A percentile compares a stretch with the other conserved stretches of the same genome.
phyloP scores from a whole-genome alignment of 2,113 vertebrate genomes.

The Carassius gibelio region DNA sequence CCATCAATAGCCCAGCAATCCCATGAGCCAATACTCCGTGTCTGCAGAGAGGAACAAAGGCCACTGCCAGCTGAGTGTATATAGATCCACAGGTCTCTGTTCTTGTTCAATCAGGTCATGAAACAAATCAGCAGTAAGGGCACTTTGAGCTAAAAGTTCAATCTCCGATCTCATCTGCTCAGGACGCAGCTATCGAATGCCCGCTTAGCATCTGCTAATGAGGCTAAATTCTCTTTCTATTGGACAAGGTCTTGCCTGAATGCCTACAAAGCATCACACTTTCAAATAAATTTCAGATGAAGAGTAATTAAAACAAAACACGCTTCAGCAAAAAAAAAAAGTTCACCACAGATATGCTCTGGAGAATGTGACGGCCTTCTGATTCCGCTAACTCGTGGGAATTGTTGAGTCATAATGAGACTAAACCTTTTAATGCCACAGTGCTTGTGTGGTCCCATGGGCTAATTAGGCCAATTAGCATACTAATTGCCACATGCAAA shows the following conservation, averaged over 20 bases:
- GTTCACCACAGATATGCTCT: conserved; percentile 12
- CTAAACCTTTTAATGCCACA: conserved; percentile 56
- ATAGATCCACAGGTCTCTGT: conserved; percentile 72
- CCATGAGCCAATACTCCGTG: conserved; percentile 52
- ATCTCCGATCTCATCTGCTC: conserved; percentile 64
- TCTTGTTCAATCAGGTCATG: conserved; percentile 66
- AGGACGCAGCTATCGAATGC: conserved; percentile 46
- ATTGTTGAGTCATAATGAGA: conserved; percentile 43
- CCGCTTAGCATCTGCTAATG: conserved; percentile 61
- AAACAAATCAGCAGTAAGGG: conserved; percentile 43
- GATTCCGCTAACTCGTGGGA: conserved; percentile 29
- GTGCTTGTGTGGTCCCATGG: conserved; percentile 76
- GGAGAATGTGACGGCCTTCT: conserved; percentile 12
- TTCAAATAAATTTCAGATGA: not conserved
- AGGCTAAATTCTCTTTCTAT: conserved; percentile 52
- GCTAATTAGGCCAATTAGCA: conserved; percentile 79
- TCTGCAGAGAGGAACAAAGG: conserved; percentile 72
- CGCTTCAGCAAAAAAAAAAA: not conserved
- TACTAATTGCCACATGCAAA: conserved; percentile 73
- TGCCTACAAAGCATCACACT: not conserved
- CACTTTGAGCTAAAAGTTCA: conserved; percentile 63
- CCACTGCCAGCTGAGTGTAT: conserved; percentile 65
- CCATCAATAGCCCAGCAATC: conserved; percentile 61
- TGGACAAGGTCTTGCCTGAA: not conserved
- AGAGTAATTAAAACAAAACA: conserved; percentile 19